phyloP scores from a whole-genome alignment of 2,888 invertebrate species.

The Pristionchus japonicus region DNA sequence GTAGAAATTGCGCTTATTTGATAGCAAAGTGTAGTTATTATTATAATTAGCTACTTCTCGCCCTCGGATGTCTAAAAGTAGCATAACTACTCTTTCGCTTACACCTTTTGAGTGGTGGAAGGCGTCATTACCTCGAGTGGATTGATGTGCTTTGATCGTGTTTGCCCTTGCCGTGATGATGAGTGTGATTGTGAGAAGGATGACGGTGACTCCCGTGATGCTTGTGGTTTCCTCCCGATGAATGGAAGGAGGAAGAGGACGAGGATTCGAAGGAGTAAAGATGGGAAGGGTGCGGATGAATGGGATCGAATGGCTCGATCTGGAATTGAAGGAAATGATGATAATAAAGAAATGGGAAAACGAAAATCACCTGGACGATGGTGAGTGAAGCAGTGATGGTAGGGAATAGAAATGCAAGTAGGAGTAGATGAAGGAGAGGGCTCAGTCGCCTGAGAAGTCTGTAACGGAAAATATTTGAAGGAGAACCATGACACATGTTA shows the following conservation, averaged over 20 bases:
- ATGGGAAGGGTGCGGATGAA: neutral
- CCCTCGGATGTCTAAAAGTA: neutral
- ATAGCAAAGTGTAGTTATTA: neutral
- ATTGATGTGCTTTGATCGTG: neutral
- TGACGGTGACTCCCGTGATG: neutral
- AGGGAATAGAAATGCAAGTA: neutral
- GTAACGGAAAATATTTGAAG: too few relatives aligned
- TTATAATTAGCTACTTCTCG: neutral
- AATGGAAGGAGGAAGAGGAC: slow-evolving; percentile 11
- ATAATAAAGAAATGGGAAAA: neutral
- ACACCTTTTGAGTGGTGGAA: neutral
- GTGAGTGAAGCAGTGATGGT: slow-evolving; percentile 32
- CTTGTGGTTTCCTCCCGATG: slow-evolving; percentile 1
- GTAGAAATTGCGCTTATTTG: neutral
- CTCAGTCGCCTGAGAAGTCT: neutral
- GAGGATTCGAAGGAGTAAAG: slow-evolving; percentile 29
- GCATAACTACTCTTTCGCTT: neutral
- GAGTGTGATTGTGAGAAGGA: slow-evolving; percentile 23
- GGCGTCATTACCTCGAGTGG: neutral
- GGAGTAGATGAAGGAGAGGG: neutral
- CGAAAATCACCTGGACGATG: slow-evolving; percentile 12
- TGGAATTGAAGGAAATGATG: neutral
- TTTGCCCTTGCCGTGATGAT: neutral
- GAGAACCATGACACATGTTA: too few relatives aligned
- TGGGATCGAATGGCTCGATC: slow-evolving; percentile 22